Evolutionary conservation across 2,113 vertebrate genomes (phyloP), one percentile per base, ranked within the genome.

Genomic region (Oryzias woworae): DNA sequence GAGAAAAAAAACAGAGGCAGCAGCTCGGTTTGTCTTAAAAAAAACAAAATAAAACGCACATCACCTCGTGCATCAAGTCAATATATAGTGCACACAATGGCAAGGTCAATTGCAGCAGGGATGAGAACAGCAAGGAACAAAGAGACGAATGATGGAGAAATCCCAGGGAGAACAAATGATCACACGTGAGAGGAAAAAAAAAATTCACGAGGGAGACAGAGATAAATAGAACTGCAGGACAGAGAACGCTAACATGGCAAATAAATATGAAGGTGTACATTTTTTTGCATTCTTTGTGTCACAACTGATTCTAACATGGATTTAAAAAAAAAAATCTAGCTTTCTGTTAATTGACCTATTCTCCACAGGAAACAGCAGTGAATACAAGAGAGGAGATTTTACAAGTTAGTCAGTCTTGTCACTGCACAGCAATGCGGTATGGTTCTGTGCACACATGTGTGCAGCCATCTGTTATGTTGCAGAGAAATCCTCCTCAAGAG

Each of bases 281-380:
- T 36, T 31, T 73, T 47, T 49, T 71, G 79, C 47, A 65, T 56
- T 66, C 49, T 58, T 55, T 2, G n/a, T 61, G 73, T 78, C 79
- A 68, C 45, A 26, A 49, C 64, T 26, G 12, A 56, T 58, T 77
- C 52, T 67, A 81, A 72, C 26, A 28, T 28, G 26, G 26, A 28
- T 28, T 75, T 52, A 58, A 67, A 41, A 41, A 36, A 36, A 18
- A 18, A 65, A 61, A 73, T 64, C 47, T 73, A 62, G 41, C 26
- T 44, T 78, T 49, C 22, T 23, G 70, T 72, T 73, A 75, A 83
- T 74, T 61, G 81, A 73, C 75, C 63, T 75, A 69, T 68, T 78
- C 66, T 62, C 48, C 59, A 6, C n/a, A 7, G n/a, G 58, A 64
- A 77, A 69, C 69, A 61, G 41, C 61, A 81, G 63, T 31, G 52